Conservation (phyloP, 2,113 vertebrate genomes). For the Sialia sialis region DNA sequence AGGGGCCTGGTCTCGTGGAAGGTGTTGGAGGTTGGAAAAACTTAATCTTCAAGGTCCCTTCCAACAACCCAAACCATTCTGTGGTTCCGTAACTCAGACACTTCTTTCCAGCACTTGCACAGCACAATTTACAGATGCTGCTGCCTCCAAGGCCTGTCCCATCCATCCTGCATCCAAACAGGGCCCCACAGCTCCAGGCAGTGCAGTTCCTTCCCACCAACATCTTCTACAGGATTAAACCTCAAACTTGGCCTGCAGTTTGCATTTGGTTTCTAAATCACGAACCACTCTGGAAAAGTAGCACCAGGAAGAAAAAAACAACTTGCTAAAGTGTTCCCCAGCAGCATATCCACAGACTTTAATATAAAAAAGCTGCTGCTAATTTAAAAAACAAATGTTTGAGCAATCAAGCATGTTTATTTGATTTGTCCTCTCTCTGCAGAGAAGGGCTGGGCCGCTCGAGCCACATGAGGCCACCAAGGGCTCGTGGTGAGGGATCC, state of each 20-base stretch:
- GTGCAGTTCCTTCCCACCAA: background rate
- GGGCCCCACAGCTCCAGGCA: background rate
- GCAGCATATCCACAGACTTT: constrained; percentile 23
- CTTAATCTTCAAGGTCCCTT: background rate
- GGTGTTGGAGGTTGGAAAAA: background rate
- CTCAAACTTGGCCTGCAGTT: background rate
- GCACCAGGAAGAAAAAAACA: constrained; percentile 3
- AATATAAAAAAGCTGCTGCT: constrained; percentile 47
- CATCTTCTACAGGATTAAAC: background rate
- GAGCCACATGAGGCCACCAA: fast-evolving
- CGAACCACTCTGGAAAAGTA: constrained; percentile 32
- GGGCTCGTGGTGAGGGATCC: background rate
- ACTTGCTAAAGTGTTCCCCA: constrained; percentile 21
- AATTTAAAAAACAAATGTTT: constrained; percentile 51
- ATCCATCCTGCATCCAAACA: background rate
- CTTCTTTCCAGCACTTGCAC: background rate
- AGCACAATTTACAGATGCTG: background rate
- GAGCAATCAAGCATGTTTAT: constrained; percentile 53
- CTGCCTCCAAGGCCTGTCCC: background rate
- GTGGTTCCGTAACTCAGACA: background rate
- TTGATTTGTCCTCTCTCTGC: constrained; percentile 38
- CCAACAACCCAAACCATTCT: background rate
- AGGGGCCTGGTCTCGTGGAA: background rate
- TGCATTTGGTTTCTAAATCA: constrained; percentile 54
- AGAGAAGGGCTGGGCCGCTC: background rate